Evolutionary conservation across 64 coral and sea anemone species (phyloP).

Genomic region (Pocillopora damicornis): DNA sequence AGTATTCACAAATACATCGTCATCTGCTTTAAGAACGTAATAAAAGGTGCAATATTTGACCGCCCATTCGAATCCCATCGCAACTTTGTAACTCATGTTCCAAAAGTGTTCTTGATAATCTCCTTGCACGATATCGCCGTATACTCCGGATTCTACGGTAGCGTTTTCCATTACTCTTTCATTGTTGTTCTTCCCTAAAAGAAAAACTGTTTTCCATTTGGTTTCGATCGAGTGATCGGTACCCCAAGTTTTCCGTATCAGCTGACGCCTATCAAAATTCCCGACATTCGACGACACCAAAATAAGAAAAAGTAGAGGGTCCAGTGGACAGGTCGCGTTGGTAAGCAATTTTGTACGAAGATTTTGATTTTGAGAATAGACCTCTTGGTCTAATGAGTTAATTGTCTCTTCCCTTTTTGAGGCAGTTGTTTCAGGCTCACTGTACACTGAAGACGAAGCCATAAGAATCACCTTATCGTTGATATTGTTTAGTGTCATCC

Average conservation of each 20-base stretch:
- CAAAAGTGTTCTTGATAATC: constrained; percentile 42
- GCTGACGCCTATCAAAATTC: constrained; percentile 40
- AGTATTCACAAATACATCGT: constrained; percentile 64
- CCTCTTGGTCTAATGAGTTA: background rate
- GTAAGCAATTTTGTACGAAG: constrained; percentile 26
- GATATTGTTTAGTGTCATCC: constrained; percentile 11
- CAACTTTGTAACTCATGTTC: constrained; percentile 59
- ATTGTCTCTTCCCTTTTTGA: too few species aligned
- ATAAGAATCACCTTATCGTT: background rate
- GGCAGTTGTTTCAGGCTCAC: too few species aligned
- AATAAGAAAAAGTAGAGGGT: constrained; percentile 39
- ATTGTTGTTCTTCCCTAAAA: constrained; percentile 46
- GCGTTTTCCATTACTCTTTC: constrained; percentile 33
- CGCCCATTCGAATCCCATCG: constrained; percentile 63
- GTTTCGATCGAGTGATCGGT: constrained; percentile 22
- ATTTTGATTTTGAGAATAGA: background rate
- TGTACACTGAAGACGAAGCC: background rate
- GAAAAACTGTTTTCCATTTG: constrained; percentile 63
- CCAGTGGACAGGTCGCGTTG: constrained; percentile 27
- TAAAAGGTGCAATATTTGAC: constrained; percentile 45
- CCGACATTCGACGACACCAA: constrained; percentile 60
- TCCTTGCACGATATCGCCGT: constrained; percentile 55
- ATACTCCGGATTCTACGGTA: constrained; percentile 22
- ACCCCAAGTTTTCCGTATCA: constrained; percentile 76
- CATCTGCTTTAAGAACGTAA: constrained; percentile 64